These are phyloP conservation scores for Heliconius cydno DNA, from an alignment of 2,888 invertebrate genomes.

Conservation along the genomic window DNA sequence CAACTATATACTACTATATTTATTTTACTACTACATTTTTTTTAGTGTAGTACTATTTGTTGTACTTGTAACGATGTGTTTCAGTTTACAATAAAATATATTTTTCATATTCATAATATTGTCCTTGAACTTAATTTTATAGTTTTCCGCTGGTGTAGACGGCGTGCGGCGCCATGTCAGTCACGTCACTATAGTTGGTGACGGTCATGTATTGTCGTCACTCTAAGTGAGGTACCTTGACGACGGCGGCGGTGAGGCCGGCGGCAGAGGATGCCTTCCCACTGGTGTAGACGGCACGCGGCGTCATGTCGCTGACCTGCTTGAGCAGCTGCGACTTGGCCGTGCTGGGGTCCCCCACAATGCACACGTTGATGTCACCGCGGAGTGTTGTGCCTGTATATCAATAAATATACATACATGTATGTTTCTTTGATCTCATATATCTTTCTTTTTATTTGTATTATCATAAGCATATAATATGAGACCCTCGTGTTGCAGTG, in stretches of 20 bases:
- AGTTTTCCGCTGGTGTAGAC: slow-evolving; percentile 95
- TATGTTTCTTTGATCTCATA: too few species aligned
- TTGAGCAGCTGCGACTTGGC: slow-evolving; percentile 99
- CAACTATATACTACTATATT: too few species aligned
- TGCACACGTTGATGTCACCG: slow-evolving; percentile 98
- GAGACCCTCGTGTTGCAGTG: too few species aligned
- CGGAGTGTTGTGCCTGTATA: slow-evolving; percentile 90
- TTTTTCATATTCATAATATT: too few species aligned
- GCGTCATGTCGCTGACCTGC: slow-evolving; percentile 96
- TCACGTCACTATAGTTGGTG: too few species aligned
- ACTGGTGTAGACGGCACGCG: slow-evolving; percentile 98
- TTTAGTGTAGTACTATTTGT: neutral
- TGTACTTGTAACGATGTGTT: neutral
- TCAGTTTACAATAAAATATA: neutral
- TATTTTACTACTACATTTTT: too few species aligned
- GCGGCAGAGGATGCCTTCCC: slow-evolving; percentile 99
- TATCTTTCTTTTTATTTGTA: too few species aligned
- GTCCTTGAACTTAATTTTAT: slow-evolving; percentile 83
- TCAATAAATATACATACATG: too few species aligned
- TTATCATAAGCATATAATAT: too few species aligned
- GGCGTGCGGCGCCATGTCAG: slow-evolving; percentile 96
- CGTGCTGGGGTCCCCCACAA: slow-evolving; percentile 99
- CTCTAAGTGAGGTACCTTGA: slow-evolving; percentile 78
- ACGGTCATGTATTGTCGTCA: too few species aligned
- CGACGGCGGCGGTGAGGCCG: slow-evolving; percentile 99